phyloP scores from a whole-genome alignment of 2,888 invertebrate genomes.

The Ophioninae sp. region DNA sequence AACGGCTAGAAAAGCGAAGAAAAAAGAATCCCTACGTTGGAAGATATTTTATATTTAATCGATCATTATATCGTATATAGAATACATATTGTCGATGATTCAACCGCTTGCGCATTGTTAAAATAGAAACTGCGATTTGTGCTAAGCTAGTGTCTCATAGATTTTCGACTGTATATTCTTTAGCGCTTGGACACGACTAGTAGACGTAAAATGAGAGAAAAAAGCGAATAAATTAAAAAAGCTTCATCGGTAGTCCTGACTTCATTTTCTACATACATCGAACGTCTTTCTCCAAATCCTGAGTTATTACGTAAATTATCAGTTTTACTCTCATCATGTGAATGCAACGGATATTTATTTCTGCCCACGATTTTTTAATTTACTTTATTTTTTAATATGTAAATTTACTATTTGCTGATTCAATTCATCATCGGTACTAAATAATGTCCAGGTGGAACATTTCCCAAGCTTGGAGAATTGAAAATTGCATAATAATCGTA shows the following conservation, averaged over 20 bases:
- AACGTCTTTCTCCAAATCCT: neutral
- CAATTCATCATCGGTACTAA: too few relatives aligned
- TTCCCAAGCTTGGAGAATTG: too few relatives aligned
- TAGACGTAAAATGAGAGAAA: slow-evolving; percentile 23
- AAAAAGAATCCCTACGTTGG: neutral
- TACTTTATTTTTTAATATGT: neutral
- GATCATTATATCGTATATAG: slow-evolving; percentile 14
- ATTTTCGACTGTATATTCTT: slow-evolving; percentile 41
- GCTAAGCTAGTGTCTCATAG: slow-evolving; percentile 35
- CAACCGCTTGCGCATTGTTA: slow-evolving; percentile 29
- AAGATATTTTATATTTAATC: slow-evolving; percentile 55
- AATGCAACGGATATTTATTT: too few relatives aligned
- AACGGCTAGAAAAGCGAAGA: slow-evolving; percentile 2
- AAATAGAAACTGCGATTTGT: slow-evolving; percentile 15
- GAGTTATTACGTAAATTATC: neutral
- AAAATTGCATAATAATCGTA: too few relatives aligned
- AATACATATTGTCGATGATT: slow-evolving; percentile 28
- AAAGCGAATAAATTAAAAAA: slow-evolving; percentile 42
- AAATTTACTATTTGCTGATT: too few relatives aligned
- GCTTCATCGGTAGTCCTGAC: neutral
- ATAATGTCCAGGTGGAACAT: too few relatives aligned
- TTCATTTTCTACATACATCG: neutral
- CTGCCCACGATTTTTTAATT: too few relatives aligned
- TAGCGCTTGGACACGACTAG: slow-evolving; percentile 34
- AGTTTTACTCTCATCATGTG: neutral